These are phyloP conservation scores for Sylvicola fuscatus DNA, from an alignment of 2,888 invertebrate species.

Conservation along the genomic window DNA sequence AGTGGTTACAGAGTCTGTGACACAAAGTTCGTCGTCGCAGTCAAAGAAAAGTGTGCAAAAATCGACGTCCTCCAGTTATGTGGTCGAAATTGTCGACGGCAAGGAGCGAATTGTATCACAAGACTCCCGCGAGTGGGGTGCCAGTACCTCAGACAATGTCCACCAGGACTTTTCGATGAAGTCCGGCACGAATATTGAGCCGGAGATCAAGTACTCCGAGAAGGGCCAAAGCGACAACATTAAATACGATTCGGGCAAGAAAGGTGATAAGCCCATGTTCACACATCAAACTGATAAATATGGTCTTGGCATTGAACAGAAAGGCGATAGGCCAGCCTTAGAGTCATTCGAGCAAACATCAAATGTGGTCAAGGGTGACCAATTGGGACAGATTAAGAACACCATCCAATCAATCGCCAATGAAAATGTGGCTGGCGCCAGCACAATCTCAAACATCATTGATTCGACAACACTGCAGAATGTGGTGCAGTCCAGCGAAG, in stretches of 20 bases:
- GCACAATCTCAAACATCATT: constrained; percentile 1
- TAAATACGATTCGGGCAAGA: constrained; percentile 33
- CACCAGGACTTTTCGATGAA: constrained; percentile 32
- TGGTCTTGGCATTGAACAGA: constrained; percentile 12
- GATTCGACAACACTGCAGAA: constrained; percentile 4
- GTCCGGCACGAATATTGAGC: constrained; percentile 34
- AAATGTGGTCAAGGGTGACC: too few species aligned
- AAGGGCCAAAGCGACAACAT: constrained; percentile 32
- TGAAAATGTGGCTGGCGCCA: too few species aligned
- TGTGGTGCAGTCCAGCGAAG: background rate
- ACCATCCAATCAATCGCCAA: too few species aligned
- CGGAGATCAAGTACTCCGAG: constrained; percentile 31
- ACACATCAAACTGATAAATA: background rate
- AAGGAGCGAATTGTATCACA: constrained; percentile 38
- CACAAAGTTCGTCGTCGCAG: constrained; percentile 4
- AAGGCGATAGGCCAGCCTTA: constrained; percentile 10
- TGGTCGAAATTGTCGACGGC: constrained; percentile 42
- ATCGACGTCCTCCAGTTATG: constrained; percentile 40
- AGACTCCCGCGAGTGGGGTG: constrained; percentile 35
- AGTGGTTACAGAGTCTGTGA: background rate
- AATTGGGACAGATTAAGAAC: too few species aligned
- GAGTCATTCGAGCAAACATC: constrained; percentile 9
- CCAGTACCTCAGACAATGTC: constrained; percentile 26
- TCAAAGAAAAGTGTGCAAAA: constrained; percentile 17
- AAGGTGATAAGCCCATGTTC: constrained; percentile 27